Evolutionary conservation across 2,797 vertebrate species (phyloP).

Genomic region (Syngnathus acus): DNA sequence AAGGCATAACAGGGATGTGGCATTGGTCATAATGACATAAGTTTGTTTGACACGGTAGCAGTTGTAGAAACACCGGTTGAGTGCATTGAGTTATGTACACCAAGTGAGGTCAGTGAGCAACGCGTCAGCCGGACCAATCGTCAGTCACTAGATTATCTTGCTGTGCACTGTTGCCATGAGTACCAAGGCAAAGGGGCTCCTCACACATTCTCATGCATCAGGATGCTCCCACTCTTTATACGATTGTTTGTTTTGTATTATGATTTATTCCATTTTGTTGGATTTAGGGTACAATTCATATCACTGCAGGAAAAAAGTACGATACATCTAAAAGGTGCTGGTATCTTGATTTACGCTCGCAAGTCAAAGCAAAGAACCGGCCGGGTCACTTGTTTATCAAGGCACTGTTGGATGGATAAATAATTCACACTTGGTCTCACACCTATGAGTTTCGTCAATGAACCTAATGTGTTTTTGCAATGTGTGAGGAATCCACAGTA

Average conservation of each 20-base stretch:
- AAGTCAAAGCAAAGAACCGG: too few relatives aligned
- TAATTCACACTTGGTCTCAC: too few relatives aligned
- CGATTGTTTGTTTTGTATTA: background rate
- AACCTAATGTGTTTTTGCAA: background rate
- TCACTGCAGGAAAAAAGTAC: background rate
- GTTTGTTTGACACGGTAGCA: background rate
- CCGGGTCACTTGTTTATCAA: too few relatives aligned
- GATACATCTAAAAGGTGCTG: background rate
- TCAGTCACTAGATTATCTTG: constrained; percentile 61
- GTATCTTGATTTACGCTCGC: too few relatives aligned
- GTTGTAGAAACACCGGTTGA: constrained; percentile 50
- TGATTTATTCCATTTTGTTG: background rate
- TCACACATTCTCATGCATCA: constrained; percentile 34
- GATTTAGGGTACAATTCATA: background rate
- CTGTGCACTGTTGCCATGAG: constrained; percentile 62
- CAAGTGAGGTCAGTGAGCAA: constrained; percentile 61
- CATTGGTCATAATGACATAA: background rate
- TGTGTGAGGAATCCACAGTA: background rate
- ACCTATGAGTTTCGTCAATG: too few relatives aligned
- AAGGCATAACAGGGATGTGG: background rate
- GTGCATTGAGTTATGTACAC: constrained; percentile 55
- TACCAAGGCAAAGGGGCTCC: constrained; percentile 56
- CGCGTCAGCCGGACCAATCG: constrained; percentile 63
- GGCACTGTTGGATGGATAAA: too few relatives aligned
- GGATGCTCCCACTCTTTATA: constrained; percentile 27